Base-by-base conservation (phyloP, 2,888 invertebrate species). In the Atherix ibis region DNA sequence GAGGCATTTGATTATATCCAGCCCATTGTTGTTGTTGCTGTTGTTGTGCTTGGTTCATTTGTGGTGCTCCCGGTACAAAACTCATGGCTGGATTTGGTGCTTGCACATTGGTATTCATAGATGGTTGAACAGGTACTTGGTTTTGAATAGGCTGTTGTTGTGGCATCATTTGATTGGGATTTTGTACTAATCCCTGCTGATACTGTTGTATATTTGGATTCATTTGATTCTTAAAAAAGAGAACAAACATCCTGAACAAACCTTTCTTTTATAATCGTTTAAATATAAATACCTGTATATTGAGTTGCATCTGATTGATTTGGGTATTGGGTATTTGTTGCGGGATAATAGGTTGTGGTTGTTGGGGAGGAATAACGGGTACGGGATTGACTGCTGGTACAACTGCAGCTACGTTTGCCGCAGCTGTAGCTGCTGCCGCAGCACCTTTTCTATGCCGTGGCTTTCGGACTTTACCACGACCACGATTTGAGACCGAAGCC, bases 391-490 rank as follows among this genome's bases (percentile, higher is more conserved):
- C 57, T 3, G 53, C 56, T 3, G 62, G 54, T 32, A 57, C 51
- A 24, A 56, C 54, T 43, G 42, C 37, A 41, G 43, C 37, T 31
- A 18, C 35, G 31, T 28, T 22, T 65, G 69, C 63, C 68, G 70
- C 61, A 68, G 70, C 48, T 68, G 70, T 49, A 67, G 68, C 44
- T 5, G 68, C 62, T 67, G 69, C 61, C 69, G 70, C 49, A 68
- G 74, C 58, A 56, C 73, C 50, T 42, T 61, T 59, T 9, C 59
- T 55, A 40, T 63, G 59, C 12, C 61, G 53, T 4, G 48, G 46
- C 33, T 58, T 59, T 4, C 61, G 53, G 13, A 48, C 51, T 41
- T 61, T 59, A 15, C 58, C 59, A 8, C 58, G 50, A 3, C 58
- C 53, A 15, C 58, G 49, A 8, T 56, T 54, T 3, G 54, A 50